Evolutionary conservation across 2,888 invertebrate species (phyloP), one percentile per base, ranked within the genome.

Genomic region (Heliconius erato): DNA sequence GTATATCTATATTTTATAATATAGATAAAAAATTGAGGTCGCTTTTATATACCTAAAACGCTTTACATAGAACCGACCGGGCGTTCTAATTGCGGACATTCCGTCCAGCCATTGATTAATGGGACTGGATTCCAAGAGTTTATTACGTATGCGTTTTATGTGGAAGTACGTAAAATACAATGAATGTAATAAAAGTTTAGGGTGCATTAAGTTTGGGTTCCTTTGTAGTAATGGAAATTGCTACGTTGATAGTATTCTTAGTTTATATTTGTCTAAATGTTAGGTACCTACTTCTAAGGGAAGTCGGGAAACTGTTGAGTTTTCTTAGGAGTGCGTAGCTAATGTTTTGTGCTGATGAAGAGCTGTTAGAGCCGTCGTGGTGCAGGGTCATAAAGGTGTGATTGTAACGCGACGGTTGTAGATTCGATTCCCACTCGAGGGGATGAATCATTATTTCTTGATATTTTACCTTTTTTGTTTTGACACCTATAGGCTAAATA

Each of bases 41-140:
- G 65, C 65, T 28, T 67, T 74, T 80, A 74, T 71, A 79, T 74
- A 54, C 19, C 54, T 54, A 74, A 74, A 49, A 69, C 35, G 23
- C 65, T 77, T 40, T 77, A 77, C n/a, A 71, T 81, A 80, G 40
- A 81, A 81, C 28, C 12, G 26, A n/a, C 63, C 77, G 81, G 44
- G 77, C 77, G 81, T 32, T 81, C 81, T 81, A 81, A 81, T 81
- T 81, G 81, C 81, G 81, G 78, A 72, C 81, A 81, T 81, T 81
- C 81, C 81, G 81, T 81, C 81, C 81, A 81, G 81, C 81, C 81
- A 81, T 78, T 81, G 81, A 78, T 81, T 81, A 81, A 81, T 81
- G 77, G 49, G 81, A 44, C 65, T 71, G 44, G 78, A 81, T 81
- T 77, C 81, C 81, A 35, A 40, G 81, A 78, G 71, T 81, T 78